Conservation (phyloP, 1,140 invertebrate species). For the Sarcophaga peregrina region DNA sequence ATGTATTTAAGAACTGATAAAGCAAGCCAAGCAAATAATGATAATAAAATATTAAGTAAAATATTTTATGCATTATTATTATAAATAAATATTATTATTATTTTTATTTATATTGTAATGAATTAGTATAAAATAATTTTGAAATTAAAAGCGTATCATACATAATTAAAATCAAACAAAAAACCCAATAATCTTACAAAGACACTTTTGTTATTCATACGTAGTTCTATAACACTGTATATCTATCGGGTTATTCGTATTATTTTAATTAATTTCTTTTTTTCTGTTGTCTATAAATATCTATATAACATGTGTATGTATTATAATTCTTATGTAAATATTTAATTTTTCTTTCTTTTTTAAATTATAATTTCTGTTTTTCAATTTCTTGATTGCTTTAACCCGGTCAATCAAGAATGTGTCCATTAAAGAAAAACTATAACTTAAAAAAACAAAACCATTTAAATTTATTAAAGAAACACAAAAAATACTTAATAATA, state of each 20-base stretch:
- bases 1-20: neutral
- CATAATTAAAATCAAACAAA: no score
- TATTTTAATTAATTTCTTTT: no score
- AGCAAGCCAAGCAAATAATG: neutral
- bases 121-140: no score
- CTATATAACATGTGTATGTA: neutral
- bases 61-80: neutral
- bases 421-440: constrained; percentile 1
- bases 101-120: no score
- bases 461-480: neutral
- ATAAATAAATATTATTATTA: neutral
- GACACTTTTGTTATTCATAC: constrained; percentile 8
- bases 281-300: no score
- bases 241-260: no score
- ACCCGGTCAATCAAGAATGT: neutral
- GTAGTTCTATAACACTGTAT: neutral
- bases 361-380: neutral
- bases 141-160: no score
- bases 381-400: neutral
- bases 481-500: neutral
- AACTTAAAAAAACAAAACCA: neutral
- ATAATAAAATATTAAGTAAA: neutral
- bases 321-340: neutral
- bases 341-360: neutral
- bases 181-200: neutral